phyloP scores from a whole-genome alignment of 2,113 vertebrate genomes.

The Leptobrachium ailaonicum region DNA sequence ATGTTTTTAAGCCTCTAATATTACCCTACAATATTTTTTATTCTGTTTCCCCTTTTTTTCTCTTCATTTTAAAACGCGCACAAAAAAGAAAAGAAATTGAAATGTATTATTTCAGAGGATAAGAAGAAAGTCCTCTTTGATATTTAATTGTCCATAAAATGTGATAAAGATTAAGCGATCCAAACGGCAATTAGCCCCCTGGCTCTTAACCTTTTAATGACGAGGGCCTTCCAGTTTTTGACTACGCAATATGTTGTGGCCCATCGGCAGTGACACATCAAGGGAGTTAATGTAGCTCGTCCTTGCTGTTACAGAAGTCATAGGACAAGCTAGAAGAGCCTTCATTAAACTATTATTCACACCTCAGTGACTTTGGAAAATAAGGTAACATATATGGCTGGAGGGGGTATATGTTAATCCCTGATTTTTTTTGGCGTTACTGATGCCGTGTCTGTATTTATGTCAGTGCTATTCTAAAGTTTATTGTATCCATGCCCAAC shows the following conservation, averaged over 20 bases:
- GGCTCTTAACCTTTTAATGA: slow-evolving; percentile 18
- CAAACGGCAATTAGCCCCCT: slow-evolving; percentile 68
- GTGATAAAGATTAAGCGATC: slow-evolving; percentile 68
- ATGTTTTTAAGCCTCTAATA: slow-evolving; percentile 54
- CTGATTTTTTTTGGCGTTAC: too few species aligned
- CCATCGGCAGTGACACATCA: background rate
- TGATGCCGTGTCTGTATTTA: too few species aligned
- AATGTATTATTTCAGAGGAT: slow-evolving; percentile 66
- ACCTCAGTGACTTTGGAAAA: slow-evolving; percentile 71
- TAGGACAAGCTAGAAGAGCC: slow-evolving; percentile 83
- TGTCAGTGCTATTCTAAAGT: too few species aligned
- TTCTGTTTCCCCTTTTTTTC: slow-evolving; percentile 50
- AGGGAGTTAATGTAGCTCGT: slow-evolving; percentile 23
- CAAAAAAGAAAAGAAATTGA: slow-evolving; percentile 64
- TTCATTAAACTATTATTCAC: slow-evolving; percentile 86
- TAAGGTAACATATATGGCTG: slow-evolving; percentile 30
- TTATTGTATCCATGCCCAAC: too few species aligned
- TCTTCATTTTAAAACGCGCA: slow-evolving; percentile 49
- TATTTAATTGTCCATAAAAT: slow-evolving; percentile 86
- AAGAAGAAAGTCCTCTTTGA: slow-evolving; percentile 72
- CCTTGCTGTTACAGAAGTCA: slow-evolving; percentile 73
- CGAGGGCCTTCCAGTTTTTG: background rate
- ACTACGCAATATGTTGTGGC: background rate
- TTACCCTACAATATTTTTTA: slow-evolving; percentile 60
- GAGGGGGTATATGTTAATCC: slow-evolving; percentile 15